These are phyloP conservation scores for Periophthalmus magnuspinnatus DNA, from an alignment of 2,797 vertebrate genomes.

Conservation along the genomic window DNA sequence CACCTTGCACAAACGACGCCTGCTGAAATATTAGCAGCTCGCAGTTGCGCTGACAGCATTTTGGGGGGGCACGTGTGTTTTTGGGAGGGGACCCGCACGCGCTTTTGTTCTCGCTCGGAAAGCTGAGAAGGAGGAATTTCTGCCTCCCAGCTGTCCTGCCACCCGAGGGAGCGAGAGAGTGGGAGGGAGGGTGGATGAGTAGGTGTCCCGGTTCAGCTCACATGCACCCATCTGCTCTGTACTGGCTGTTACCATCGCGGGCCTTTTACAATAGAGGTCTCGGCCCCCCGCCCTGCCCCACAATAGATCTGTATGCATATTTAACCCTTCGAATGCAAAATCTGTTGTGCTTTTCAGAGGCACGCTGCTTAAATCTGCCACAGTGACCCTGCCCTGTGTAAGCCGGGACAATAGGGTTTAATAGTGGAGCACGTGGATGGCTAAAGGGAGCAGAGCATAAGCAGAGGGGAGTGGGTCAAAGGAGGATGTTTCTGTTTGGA, in stretches of 20 bases:
- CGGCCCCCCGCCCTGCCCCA: constrained; percentile 26
- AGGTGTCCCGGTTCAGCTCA: constrained; percentile 53
- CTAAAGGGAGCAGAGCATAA: constrained; percentile 54
- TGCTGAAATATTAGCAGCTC: constrained; percentile 62
- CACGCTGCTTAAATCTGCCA: constrained; percentile 65
- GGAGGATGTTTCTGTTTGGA: constrained; percentile 41
- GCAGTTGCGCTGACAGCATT: constrained; percentile 62
- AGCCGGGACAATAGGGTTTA: constrained; percentile 57
- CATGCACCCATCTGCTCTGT: constrained; percentile 69
- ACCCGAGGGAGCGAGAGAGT: constrained; percentile 23
- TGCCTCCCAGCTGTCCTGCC: constrained; percentile 79
- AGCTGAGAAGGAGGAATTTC: constrained; percentile 76
- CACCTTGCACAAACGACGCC: constrained; percentile 64
- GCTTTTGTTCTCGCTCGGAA: constrained; percentile 73
- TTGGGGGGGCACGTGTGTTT: constrained; percentile 54
- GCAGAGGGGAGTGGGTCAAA: constrained; percentile 28
- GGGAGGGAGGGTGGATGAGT: constrained; percentile 2
- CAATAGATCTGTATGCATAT: constrained; percentile 67
- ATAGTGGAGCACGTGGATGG: constrained; percentile 65
- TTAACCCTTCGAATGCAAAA: constrained; percentile 73
- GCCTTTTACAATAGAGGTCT: constrained; percentile 60
- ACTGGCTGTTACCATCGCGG: constrained; percentile 28
- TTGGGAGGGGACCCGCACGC: constrained; percentile 62
- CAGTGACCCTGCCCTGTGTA: constrained; percentile 44
- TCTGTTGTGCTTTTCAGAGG: constrained; percentile 63